Conservation (phyloP, 2,888 invertebrate species). For the Acronicta alni region DNA sequence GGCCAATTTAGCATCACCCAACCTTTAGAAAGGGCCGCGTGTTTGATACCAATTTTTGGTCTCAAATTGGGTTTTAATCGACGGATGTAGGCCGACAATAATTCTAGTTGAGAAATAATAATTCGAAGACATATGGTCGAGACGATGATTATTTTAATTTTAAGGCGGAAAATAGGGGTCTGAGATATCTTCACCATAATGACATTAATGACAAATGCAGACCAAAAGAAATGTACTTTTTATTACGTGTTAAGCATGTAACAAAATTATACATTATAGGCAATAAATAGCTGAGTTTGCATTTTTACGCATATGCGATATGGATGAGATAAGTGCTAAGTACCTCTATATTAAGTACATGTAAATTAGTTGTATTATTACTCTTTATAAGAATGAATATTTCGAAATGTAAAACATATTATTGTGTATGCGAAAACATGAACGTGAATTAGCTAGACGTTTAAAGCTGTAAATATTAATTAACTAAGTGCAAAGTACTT, state of each 20-base stretch:
- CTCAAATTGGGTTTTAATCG: conserved; percentile 79
- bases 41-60: conserved; percentile 61
- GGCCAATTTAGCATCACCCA: conserved; percentile 62
- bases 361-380: conserved; percentile 29
- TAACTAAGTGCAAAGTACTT: conserved; percentile 50
- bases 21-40: conserved; percentile 56
- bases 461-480: conserved; percentile 49
- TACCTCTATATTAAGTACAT: conserved; percentile 29
- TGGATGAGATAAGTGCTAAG: conserved; percentile 20
- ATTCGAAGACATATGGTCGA: conserved; percentile 72
- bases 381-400: conserved; percentile 40
- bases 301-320: conserved; percentile 18
- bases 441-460: conserved; percentile 35
- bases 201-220: conserved; percentile 53
- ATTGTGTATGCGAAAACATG: conserved; percentile 43
- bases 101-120: conserved; percentile 68
- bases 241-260: conserved; percentile 45
- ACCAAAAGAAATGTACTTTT: conserved; percentile 27
- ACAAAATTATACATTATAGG: conserved; percentile 30
- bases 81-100: conserved; percentile 72
- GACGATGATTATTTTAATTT: conserved; percentile 73
- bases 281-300: conserved; percentile 29
- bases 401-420: conserved; percentile 39
- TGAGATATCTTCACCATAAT: conserved; percentile 42
- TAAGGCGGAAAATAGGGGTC: conserved; percentile 57